Base-by-base conservation (phyloP, 2,113 vertebrate genomes). In the Ceratotherium simum region DNA sequence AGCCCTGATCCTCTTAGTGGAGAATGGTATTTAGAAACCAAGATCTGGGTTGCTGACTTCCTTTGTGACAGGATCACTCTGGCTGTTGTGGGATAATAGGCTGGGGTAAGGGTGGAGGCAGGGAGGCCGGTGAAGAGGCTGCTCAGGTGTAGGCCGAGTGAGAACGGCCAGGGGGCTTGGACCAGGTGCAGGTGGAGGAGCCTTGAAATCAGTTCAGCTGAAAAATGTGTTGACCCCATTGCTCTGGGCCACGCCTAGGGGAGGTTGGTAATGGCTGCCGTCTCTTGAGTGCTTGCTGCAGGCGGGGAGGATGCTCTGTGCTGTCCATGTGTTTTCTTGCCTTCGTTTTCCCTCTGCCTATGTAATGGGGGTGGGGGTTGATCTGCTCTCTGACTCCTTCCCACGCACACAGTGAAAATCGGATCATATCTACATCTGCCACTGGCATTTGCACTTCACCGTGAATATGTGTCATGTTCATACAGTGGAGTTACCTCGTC, bases 281-380 rank as follows among this genome's bases (percentile, higher is more conserved):
- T 18, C 31, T 23, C 25, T 42, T 21, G 36, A 46, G 31, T 21
- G 12, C 51, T 18, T 48, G 27, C 5, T 82, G 23, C 23, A 7
- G 25, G 4, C 31, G 2, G 48, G 16, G 42, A 0, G 36, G 6
- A 2, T 25, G 29, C 64, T 12, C 23, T 12, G 4, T 23, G 17
- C 46, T 67, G 20, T 33, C 1, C 29, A 4, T 0, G 10, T 0
- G 29, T 2, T 39, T 72, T 75, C 11, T 70, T 85, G n/a, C 23
- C 0, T 94, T 81, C 75, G 42, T 92, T 82, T 72, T 56, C 10
- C 42, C 6, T 27, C 46, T 79, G 67, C 48, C 58, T 86, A 2
- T 46, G 0, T 58, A 36, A 33, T n/a, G 46, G 20, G 36, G 27
- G 25, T 56, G n/a, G 16, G 18, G 18, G 12, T 16, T 60, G 58